These are phyloP conservation scores for Drosophila crucigera DNA, from an alignment of 2,888 invertebrate species.

Conservation along the genomic window DNA sequence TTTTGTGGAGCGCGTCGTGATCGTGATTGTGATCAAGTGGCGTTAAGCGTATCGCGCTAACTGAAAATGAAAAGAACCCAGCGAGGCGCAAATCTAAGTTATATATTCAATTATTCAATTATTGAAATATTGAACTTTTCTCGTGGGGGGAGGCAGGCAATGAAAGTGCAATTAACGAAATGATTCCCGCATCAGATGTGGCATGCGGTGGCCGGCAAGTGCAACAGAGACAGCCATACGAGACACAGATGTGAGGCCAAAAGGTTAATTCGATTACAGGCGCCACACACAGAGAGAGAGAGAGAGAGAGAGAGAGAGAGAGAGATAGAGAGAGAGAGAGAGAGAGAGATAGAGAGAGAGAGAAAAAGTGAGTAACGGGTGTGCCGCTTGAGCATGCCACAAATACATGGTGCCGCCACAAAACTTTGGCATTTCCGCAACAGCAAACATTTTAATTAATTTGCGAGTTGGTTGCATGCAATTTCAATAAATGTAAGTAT, in stretches of 20 bases:
- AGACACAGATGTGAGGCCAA: conserved; percentile 27
- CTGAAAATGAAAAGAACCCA: conserved; percentile 56
- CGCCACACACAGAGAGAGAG: conserved; percentile 6
- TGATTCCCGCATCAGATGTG: conserved; percentile 24
- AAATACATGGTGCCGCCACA: conserved; percentile 39
- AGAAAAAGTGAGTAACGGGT: conserved; percentile 33
- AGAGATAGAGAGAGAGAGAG: too few relatives aligned
- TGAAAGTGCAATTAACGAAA: conserved; percentile 77
- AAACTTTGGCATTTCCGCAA: conserved; percentile 10
- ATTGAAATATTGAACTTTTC: conserved; percentile 66
- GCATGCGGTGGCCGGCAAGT: conserved; percentile 29
- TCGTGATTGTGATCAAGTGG: conserved; percentile 36
- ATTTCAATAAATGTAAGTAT: conserved; percentile 12
- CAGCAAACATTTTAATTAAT: conserved; percentile 22
- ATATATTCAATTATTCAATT: conserved; percentile 72
- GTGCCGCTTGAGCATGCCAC: conserved; percentile 36
- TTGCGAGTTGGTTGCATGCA: conserved; percentile 6
- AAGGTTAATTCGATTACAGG: conserved; percentile 80
- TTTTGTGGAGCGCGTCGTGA: conserved; percentile 54
- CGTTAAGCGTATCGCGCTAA: conserved; percentile 54
- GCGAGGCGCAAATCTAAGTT: conserved; percentile 65
- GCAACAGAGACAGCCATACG: conserved; percentile 36
- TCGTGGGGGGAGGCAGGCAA: conserved; percentile 34
- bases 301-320: not conserved
- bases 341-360: not conserved